Percentiles rank a stretch among this genome's conserved stretches.
Evolutionary conservation across 2,113 vertebrate genomes (phyloP).

Genomic region (Apodemus sylvaticus): DNA sequence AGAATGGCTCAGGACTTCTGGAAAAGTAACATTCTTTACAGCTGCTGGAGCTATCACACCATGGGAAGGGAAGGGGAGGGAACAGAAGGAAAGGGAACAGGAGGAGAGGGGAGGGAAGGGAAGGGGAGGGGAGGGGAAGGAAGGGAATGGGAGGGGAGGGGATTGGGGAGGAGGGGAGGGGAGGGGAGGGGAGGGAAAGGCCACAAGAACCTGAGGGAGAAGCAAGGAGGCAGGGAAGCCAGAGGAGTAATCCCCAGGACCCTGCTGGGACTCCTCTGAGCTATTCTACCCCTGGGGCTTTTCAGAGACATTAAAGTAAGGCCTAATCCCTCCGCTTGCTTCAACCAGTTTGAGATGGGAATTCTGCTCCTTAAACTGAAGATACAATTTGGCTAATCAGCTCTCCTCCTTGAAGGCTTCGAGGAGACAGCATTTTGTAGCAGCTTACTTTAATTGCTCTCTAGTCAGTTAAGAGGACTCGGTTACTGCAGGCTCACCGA

Average conservation of each 20-base stretch:
- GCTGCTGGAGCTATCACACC: neutral
- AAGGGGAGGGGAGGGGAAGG: too few species aligned
- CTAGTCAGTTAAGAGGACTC: neutral
- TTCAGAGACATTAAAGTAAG: neutral
- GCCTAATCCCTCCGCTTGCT: neutral
- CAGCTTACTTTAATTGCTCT: neutral
- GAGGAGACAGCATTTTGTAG: neutral
- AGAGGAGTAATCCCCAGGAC: rapidly evolving
- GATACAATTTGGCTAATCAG: neutral
- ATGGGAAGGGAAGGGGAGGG: too few species aligned
- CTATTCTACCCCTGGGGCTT: neutral
- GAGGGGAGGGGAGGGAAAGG: neutral
- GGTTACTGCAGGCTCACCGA: rapidly evolving
- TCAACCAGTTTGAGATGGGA: neutral
- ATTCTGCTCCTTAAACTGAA: neutral
- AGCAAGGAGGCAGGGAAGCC: neutral
- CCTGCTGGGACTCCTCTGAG: neutral
- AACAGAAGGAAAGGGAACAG: too few species aligned
- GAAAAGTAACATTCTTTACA: neutral
- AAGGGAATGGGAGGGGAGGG: neutral
- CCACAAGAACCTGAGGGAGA: neutral
- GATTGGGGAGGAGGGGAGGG: neutral
- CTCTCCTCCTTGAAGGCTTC: neutral
- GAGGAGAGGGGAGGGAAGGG: neutral
- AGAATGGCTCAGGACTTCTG: neutral